Base-by-base conservation (phyloP, 2,797 vertebrate species). In the Harpagifer antarcticus region DNA sequence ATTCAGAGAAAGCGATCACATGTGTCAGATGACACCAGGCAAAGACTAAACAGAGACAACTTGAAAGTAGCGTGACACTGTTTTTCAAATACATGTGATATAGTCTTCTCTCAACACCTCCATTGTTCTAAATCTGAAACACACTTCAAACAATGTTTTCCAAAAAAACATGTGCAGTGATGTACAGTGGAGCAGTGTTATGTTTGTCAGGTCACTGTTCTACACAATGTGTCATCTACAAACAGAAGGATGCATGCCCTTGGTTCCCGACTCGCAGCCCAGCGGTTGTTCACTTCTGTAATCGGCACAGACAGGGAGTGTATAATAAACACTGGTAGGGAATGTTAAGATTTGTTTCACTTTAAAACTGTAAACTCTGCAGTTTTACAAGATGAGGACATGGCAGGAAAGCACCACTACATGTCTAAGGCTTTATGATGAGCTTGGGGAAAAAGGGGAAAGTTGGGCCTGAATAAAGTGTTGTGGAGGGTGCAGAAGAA, bases 311-410 rank as follows among this genome's bases (percentile, higher is more conserved):
- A 74, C 84, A 78, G 79, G 58, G 58, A 62, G 68, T 9, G 47
- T 55, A 44, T 66, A 86, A 74, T 43, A 76, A 84, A 82, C 65
- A 66, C 80, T 83, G 85, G 68, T 13, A 8, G 62, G 61, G 77
- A 63, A 85, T 37, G 85, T 88, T 89, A 82, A 85, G 82, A 76
- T 70, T 81, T 76, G 74, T 82, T 63, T 76, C 23, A 17, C 58
- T 59, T 68, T 78, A 60, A 83, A 89, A 78, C 68, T 82, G 81
- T 80, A 72, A 69, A 66, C 16, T 8, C 75, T 75, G 74, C 74
- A 72, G 61, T 71, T 91, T 89, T 70, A 71, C 81, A 43, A 71
- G 44, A 70, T 52, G 19, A 10, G 58, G 50, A 62, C 72, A 16
- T 0, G 56, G 72, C 63, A 63, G 64, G 56, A 72, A 68, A 61